phyloP scores from a whole-genome alignment of 2,888 invertebrate genomes.

The Ceraclea dissimilis region DNA sequence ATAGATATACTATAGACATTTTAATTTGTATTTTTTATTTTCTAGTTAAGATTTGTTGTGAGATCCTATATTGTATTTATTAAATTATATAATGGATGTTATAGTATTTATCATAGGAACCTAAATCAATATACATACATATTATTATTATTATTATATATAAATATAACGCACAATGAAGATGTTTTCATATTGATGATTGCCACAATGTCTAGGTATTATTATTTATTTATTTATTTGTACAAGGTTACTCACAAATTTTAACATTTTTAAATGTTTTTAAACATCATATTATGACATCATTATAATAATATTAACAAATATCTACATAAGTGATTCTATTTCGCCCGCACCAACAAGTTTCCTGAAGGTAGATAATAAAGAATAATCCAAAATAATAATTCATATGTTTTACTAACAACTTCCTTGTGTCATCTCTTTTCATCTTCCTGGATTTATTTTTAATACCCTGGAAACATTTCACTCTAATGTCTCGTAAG shows the following conservation, averaged over 20 bases:
- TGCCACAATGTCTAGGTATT: conserved; percentile 14
- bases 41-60: conserved; percentile 24
- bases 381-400: not conserved
- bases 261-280: conserved; percentile 16
- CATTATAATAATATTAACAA: not conserved
- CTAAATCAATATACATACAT: not conserved
- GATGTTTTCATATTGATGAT: not conserved
- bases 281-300: conserved; percentile 15
- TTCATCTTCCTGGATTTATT: too few species aligned
- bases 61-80: conserved; percentile 10
- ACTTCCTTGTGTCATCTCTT: too few species aligned
- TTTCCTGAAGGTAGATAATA: conserved; percentile 11
- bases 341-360: conserved; percentile 23
- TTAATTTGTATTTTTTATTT: conserved; percentile 13
- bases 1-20: conserved; percentile 1
- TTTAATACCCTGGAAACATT: too few species aligned
- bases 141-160: not conserved
- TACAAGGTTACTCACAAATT: conserved; percentile 20
- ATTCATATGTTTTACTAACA: not conserved
- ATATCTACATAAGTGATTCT: conserved; percentile 10
- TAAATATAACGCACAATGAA: conserved; percentile 23
- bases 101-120: conserved; percentile 14
- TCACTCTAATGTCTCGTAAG: too few species aligned
- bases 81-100: conserved; percentile 19
- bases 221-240: conserved; percentile 16